A percentile compares a stretch with the other conserved stretches of the same genome.
phyloP scores from a whole-genome alignment of 2,888 invertebrate species.

The Brachypterus glaber region DNA sequence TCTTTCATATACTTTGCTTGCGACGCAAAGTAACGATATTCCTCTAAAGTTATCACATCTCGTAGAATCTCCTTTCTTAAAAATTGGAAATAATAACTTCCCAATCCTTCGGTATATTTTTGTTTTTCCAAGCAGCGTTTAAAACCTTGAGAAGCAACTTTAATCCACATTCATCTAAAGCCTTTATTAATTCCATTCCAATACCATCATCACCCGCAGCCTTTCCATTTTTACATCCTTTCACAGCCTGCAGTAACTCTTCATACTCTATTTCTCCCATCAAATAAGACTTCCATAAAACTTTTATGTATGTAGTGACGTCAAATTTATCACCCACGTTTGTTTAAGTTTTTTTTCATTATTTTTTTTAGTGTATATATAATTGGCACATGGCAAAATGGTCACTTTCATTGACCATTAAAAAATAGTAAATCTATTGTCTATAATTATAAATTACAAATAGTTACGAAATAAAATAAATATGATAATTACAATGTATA shows the following conservation, averaged over 20 bases:
- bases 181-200: conserved; percentile 14
- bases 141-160: conserved; percentile 6
- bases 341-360: too few species aligned
- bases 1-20: conserved; percentile 11
- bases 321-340: too few species aligned
- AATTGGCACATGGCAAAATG: too few species aligned
- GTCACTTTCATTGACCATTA: too few species aligned
- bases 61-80: conserved; percentile 12
- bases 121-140: conserved; percentile 9
- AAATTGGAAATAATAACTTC: conserved; percentile 14
- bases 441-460: too few species aligned
- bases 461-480: too few species aligned
- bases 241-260: conserved; percentile 1
- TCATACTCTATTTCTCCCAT: conserved; percentile 1
- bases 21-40: conserved; percentile 11
- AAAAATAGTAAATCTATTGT: too few species aligned
- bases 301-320: too few species aligned
- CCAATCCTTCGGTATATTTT: conserved; percentile 15
- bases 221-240: conserved; percentile 14
- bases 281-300: too few species aligned
- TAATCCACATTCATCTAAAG: conserved; percentile 9
- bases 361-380: too few species aligned
- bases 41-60: conserved; percentile 9
- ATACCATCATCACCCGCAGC: conserved; percentile 12
- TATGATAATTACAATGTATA: too few species aligned